Percentiles rank a stretch among this genome's conserved stretches.
phyloP scores from a whole-genome alignment of 2,113 vertebrate genomes.

The Micromys minutus region DNA sequence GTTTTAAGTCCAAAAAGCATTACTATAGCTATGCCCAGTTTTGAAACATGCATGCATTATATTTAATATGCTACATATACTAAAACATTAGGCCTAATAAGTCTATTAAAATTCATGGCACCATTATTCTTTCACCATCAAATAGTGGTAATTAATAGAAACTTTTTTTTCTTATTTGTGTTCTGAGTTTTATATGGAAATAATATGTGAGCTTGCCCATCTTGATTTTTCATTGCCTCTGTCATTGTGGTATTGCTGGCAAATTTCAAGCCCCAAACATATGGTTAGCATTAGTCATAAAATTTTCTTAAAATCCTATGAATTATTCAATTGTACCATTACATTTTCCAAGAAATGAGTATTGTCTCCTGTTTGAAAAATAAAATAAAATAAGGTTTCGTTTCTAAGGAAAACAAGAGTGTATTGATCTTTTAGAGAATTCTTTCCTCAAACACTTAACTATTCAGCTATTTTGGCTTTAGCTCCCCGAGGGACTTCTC shows the following conservation, averaged over 20 bases:
- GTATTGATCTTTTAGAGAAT: not conserved
- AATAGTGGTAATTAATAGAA: not conserved
- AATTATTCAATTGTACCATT: not conserved
- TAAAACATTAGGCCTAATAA: conserved; percentile 11
- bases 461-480: not conserved
- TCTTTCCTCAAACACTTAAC: not conserved
- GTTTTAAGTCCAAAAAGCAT: not conserved
- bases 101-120: not conserved
- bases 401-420: not conserved
- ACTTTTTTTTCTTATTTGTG: not conserved
- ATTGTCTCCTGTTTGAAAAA: not conserved
- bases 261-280: not conserved
- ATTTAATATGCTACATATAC: too few relatives aligned
- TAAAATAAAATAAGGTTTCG: not conserved
- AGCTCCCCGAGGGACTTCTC: not conserved
- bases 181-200: not conserved
- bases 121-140: not conserved
- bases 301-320: not conserved
- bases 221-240: not conserved
- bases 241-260: not conserved
- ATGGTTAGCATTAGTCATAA: not conserved
- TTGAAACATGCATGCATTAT: not conserved
- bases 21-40: not conserved
- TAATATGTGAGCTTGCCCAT: not conserved
- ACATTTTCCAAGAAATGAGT: not conserved